Percentiles rank a stretch among this genome's conserved stretches.
phyloP scores from a whole-genome alignment of 2,113 vertebrate genomes.

The Panthera tigris region DNA sequence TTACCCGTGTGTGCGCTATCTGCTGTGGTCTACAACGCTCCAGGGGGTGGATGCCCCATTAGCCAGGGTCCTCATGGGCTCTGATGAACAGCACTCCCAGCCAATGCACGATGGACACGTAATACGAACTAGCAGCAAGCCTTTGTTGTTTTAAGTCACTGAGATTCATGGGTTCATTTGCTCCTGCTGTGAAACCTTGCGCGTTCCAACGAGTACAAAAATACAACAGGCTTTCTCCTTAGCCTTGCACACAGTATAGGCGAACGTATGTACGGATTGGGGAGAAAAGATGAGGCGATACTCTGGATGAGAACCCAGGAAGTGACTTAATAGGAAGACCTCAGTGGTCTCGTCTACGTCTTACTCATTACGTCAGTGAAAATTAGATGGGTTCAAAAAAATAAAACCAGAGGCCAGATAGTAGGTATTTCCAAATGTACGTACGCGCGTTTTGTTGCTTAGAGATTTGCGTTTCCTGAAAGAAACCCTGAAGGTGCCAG shows the following conservation, averaged over 20 bases:
- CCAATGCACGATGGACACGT: accelerated
- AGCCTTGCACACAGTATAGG: neutral
- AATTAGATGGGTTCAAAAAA: neutral
- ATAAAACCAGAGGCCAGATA: slow-evolving; percentile 2
- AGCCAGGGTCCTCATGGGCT: neutral
- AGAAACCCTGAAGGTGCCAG: neutral
- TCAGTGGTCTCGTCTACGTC: neutral
- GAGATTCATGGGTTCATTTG: neutral
- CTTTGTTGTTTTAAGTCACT: neutral
- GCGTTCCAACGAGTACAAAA: neutral
- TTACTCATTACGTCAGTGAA: neutral
- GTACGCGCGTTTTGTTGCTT: neutral
- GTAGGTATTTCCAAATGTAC: neutral
- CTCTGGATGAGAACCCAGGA: neutral
- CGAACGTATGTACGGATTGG: neutral
- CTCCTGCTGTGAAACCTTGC: neutral
- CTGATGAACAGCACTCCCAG: neutral
- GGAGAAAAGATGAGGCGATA: neutral
- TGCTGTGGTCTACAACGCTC: neutral
- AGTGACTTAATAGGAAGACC: neutral
- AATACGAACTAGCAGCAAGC: neutral
- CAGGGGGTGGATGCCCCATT: neutral
- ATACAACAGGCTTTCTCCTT: neutral
- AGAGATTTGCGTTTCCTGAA: slow-evolving; percentile 20
- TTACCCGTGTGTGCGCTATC: neutral